Conservation (phyloP, 2,888 invertebrate species). For the Heteropelma amictum region DNA sequence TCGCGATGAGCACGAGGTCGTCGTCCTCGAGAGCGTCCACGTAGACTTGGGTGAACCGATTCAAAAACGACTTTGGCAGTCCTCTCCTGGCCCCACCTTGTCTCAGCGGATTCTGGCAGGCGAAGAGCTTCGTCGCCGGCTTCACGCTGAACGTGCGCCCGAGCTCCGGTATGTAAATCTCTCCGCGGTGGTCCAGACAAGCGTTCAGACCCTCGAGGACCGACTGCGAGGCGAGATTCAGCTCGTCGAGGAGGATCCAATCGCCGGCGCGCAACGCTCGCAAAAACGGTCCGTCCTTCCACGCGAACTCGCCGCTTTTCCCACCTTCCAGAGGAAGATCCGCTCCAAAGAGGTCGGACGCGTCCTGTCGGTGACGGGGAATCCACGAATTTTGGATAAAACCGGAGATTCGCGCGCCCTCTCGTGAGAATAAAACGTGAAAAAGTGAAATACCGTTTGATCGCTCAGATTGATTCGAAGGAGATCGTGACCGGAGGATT, state of each 20-base stretch:
- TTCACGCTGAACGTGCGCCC: constrained; percentile 88
- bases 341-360: constrained; percentile 98
- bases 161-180: constrained; percentile 97
- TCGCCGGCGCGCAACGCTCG: constrained; percentile 94
- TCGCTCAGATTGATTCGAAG: constrained; percentile 98
- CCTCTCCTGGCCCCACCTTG: constrained; percentile 98
- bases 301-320: constrained; percentile 91
- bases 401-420: background rate
- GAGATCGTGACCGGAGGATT: constrained; percentile 89
- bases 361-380: constrained; percentile 83
- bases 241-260: constrained; percentile 98
- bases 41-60: constrained; percentile 87
- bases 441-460: constrained; percentile 88
- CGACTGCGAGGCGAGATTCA: constrained; percentile 98
- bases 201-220: constrained; percentile 99
- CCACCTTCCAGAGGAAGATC: constrained; percentile 97
- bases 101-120: constrained; percentile 97
- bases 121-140: constrained; percentile 92
- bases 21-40: constrained; percentile 79
- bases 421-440: background rate
- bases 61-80: constrained; percentile 96
- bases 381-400: background rate
- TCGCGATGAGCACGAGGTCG: constrained; percentile 81
- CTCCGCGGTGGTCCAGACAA: constrained; percentile 97
- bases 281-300: constrained; percentile 97